phyloP scores from a whole-genome alignment of 2,113 vertebrate species.

The Phylloscopus trochilus region DNA sequence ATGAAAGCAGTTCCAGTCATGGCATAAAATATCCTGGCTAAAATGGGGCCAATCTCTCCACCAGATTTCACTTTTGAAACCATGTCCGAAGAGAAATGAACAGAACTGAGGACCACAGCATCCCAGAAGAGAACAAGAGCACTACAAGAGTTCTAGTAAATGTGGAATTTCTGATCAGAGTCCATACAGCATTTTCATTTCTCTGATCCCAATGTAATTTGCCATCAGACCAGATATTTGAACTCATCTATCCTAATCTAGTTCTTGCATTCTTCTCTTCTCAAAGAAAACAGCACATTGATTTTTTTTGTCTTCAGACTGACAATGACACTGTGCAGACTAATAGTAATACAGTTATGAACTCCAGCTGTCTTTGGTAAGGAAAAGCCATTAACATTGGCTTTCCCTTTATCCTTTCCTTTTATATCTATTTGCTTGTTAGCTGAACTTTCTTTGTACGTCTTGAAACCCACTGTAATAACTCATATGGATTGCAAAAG shows the following conservation, averaged over 20 bases:
- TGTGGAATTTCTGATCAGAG: conserved; percentile 10
- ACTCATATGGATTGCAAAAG: conserved; percentile 54
- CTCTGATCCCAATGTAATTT: conserved; percentile 15
- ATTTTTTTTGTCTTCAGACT: conserved; percentile 29
- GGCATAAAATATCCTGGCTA: background rate
- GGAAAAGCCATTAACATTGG: conserved; percentile 56
- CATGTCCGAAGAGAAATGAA: background rate
- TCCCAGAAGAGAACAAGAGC: background rate
- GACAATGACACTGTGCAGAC: conserved; percentile 51
- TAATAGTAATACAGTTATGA: conserved; percentile 49
- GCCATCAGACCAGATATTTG: conserved; percentile 26
- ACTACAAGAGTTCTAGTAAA: background rate
- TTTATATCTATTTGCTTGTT: conserved; percentile 52
- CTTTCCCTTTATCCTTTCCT: conserved; percentile 49
- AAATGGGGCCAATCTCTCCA: background rate
- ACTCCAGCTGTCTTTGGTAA: conserved; percentile 60
- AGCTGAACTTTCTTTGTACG: conserved; percentile 61
- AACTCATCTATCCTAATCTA: conserved; percentile 47
- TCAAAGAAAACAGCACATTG: conserved; percentile 16
- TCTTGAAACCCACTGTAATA: conserved; percentile 45
- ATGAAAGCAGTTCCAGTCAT: background rate
- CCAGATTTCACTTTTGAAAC: background rate
- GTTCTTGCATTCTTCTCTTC: conserved; percentile 39
- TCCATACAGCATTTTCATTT: background rate
- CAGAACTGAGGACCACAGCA: background rate